Percentiles rank a stretch among this genome's conserved stretches.
These are phyloP conservation scores for Gymnoscopelus braueri DNA, from an alignment of 2,797 vertebrate species.

Conservation along the genomic window DNA sequence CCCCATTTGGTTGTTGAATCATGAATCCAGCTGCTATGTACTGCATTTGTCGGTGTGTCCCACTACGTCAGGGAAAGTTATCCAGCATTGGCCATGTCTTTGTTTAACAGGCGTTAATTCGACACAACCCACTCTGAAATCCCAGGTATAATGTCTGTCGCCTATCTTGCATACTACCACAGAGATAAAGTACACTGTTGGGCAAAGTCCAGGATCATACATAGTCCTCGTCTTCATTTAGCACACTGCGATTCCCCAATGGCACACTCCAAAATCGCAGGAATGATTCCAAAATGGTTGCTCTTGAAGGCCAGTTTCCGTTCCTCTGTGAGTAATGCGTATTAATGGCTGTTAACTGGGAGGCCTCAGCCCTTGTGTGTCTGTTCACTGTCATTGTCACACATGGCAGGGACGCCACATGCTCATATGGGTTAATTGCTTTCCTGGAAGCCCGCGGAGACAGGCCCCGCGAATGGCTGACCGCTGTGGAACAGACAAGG, in stretches of 20 bases:
- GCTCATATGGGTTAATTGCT: slow-evolving; percentile 35
- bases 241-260: slow-evolving; percentile 54
- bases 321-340: slow-evolving; percentile 41
- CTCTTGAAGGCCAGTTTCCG: slow-evolving; percentile 43
- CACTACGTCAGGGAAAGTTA: too few species aligned
- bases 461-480: background rate
- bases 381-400: slow-evolving; percentile 24
- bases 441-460: slow-evolving; percentile 11
- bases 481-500: background rate
- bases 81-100: too few species aligned
- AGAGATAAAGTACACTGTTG: slow-evolving; percentile 15
- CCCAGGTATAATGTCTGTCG: too few species aligned
- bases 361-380: slow-evolving; percentile 19
- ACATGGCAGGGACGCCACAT: slow-evolving; percentile 25
- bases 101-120: too few species aligned
- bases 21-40: slow-evolving; percentile 54
- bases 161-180: too few species aligned
- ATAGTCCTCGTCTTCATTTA: slow-evolving; percentile 58
- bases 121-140: too few species aligned
- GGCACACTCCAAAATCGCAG: slow-evolving; percentile 43
- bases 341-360: slow-evolving; percentile 22
- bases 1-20: slow-evolving; percentile 61
- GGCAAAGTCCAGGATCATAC: slow-evolving; percentile 44
- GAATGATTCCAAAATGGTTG: slow-evolving; percentile 39
- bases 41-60: too few species aligned